Evolutionary conservation across 2,797 vertebrate species (phyloP).

Genomic region (Microhierax caerulescens): DNA sequence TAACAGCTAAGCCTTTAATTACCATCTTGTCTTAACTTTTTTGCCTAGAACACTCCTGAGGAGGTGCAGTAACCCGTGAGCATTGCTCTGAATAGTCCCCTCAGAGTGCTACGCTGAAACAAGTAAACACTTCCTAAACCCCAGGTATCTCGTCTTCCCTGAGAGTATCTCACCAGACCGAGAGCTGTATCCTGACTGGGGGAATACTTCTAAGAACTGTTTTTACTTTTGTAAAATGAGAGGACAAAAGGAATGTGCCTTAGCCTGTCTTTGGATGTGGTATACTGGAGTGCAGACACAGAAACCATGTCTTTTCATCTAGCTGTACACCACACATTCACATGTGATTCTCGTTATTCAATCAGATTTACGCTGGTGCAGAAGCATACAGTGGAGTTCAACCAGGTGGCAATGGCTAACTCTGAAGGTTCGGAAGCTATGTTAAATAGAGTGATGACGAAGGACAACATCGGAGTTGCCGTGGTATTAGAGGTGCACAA

Average conservation of each 20-base stretch:
- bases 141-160: background rate
- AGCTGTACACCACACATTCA: background rate
- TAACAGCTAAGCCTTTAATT: background rate
- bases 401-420: conserved; percentile 98
- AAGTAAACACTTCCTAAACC: background rate
- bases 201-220: background rate
- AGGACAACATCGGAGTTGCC: conserved; percentile 96
- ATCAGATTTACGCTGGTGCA: conserved; percentile 91
- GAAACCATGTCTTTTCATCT: rapidly evolving
- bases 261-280: background rate
- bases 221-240: background rate
- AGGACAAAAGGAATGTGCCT: background rate
- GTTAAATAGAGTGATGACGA: conserved; percentile 98
- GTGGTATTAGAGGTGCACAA: conserved; percentile 93
- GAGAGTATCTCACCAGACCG: background rate
- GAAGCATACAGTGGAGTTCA: conserved; percentile 98
- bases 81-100: background rate
- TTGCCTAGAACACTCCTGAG: background rate
- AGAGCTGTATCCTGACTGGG: background rate
- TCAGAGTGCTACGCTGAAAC: background rate
- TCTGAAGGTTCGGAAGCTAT: conserved; percentile 98
- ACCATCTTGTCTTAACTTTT: background rate
- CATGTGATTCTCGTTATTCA: background rate
- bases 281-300: background rate
- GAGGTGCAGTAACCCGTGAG: background rate